Conservation (phyloP, 1,140 invertebrate genomes). For the Aphis gossypii region DNA sequence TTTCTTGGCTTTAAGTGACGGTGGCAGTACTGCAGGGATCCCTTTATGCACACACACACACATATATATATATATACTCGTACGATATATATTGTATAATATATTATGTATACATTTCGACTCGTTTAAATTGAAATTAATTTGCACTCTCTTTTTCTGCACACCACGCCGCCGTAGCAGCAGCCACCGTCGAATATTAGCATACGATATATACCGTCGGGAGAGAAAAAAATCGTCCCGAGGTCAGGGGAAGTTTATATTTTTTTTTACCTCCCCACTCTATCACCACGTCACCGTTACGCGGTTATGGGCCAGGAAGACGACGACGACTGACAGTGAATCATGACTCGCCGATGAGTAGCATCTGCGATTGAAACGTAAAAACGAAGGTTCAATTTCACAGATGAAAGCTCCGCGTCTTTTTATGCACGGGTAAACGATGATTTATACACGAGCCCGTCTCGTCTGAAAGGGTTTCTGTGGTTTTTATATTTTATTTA, state of each 20-base stretch:
- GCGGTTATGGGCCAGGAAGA: neutral
- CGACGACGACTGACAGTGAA: slow-evolving; percentile 41
- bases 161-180: neutral
- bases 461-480: slow-evolving; percentile 18
- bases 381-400: slow-evolving; percentile 49
- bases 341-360: slow-evolving; percentile 55
- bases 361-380: slow-evolving; percentile 57
- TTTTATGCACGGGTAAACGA: neutral
- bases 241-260: slow-evolving; percentile 38
- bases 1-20: slow-evolving; percentile 57
- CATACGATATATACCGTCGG: slow-evolving; percentile 24
- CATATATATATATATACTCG: neutral
- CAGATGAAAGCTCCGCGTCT: slow-evolving; percentile 45
- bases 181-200: slow-evolving; percentile 22
- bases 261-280: neutral
- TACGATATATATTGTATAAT: slow-evolving; percentile 21
- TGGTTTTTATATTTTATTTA: neutral
- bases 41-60: neutral
- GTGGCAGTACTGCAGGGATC: slow-evolving; percentile 40
- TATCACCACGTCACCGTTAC: neutral
- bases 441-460: slow-evolving; percentile 22
- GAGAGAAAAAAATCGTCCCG: slow-evolving; percentile 4
- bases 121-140: slow-evolving; percentile 58
- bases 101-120: slow-evolving; percentile 40
- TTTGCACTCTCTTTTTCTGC: slow-evolving; percentile 48